Conservation (phyloP, 1,140 invertebrate species). For the Proales similis region DNA sequence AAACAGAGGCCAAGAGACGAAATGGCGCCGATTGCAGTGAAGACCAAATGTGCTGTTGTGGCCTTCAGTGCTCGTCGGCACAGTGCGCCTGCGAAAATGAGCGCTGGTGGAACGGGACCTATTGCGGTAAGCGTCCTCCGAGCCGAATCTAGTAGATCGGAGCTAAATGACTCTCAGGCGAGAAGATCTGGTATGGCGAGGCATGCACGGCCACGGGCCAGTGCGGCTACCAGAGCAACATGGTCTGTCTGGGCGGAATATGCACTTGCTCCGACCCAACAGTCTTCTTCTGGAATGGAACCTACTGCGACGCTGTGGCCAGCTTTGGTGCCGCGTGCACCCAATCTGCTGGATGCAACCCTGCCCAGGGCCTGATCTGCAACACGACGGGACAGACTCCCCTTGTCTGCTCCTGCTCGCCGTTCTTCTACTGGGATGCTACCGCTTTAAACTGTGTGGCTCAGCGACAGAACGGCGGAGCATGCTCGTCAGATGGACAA, state of each 20-base stretch:
- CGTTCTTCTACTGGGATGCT: constrained; percentile 8
- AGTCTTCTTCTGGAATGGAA: constrained; percentile 18
- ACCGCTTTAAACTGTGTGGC: background rate
- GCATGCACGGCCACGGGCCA: background rate
- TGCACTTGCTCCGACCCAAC: constrained; percentile 16
- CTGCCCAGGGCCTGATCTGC: background rate
- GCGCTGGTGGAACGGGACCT: constrained; percentile 25
- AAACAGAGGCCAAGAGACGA: too few species aligned
- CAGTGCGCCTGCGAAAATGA: too few species aligned
- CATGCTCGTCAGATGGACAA: background rate
- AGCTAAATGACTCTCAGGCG: too few species aligned
- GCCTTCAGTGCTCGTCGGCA: too few species aligned
- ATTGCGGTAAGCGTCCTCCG: constrained; percentile 10
- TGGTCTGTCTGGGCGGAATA: background rate
- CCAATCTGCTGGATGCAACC: background rate
- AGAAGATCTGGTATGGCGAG: background rate
- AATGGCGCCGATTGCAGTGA: too few species aligned
- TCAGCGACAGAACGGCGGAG: background rate
- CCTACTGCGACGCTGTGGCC: constrained; percentile 13
- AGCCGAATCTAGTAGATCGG: too few species aligned
- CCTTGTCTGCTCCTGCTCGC: constrained; percentile 1
- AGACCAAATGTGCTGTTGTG: too few species aligned
- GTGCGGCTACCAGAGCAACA: background rate
- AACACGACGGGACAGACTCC: constrained; percentile 8
- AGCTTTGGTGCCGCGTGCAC: background rate